Evolutionary conservation across 2,797 vertebrate species (phyloP).

Genomic region (Cirrhinus molitorella): DNA sequence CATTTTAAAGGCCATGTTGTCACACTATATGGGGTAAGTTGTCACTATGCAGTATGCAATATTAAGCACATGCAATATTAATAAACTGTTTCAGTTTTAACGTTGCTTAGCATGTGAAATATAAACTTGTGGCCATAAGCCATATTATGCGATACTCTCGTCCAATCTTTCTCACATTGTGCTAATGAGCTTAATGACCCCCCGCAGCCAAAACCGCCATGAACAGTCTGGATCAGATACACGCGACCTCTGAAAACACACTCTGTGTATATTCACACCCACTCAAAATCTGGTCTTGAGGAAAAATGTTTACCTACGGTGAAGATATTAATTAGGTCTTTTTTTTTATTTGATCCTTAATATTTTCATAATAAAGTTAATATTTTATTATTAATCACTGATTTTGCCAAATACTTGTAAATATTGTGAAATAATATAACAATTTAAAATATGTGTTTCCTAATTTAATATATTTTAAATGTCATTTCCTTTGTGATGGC

Average conservation of each 20-base stretch:
- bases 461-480: background rate
- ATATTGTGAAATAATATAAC: background rate
- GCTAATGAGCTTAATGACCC: constrained; percentile 72
- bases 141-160: constrained; percentile 49
- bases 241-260: constrained; percentile 53
- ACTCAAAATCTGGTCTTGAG: constrained; percentile 1
- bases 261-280: constrained; percentile 38
- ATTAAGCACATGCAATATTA: background rate
- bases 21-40: background rate
- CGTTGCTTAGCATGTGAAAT: background rate
- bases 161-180: constrained; percentile 66
- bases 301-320: background rate
- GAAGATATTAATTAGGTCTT: background rate
- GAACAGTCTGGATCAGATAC: constrained; percentile 69
- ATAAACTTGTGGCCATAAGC: constrained; percentile 20
- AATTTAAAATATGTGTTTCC: no score
- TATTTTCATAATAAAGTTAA: background rate
- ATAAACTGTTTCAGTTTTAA: background rate
- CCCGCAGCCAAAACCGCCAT: constrained; percentile 62
- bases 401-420: background rate
- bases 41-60: background rate
- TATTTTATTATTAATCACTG: background rate
- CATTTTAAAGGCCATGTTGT: background rate
- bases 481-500: background rate
- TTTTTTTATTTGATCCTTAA: background rate